Conservation (phyloP, 2,113 vertebrate genomes). For the Prionailurus bengalensis region DNA sequence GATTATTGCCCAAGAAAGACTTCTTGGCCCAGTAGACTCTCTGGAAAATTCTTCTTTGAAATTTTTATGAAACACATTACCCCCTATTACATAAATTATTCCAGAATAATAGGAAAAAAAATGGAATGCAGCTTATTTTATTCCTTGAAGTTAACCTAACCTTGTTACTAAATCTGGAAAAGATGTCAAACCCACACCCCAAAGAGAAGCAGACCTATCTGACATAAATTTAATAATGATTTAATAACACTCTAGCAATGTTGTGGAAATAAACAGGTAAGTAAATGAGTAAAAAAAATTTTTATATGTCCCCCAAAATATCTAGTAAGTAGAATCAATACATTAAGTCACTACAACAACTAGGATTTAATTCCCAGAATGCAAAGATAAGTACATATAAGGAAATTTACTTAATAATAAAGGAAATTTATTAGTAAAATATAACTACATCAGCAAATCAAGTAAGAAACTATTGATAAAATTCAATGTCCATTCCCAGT, state of each 20-base stretch:
- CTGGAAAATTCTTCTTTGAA: slow-evolving; percentile 36
- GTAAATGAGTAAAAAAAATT: background rate
- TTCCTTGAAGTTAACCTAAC: slow-evolving; percentile 46
- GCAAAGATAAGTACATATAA: slow-evolving; percentile 25
- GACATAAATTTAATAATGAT: background rate
- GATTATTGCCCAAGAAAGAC: background rate
- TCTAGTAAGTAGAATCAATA: background rate
- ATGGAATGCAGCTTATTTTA: background rate
- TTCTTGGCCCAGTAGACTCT: background rate
- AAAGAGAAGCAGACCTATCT: background rate
- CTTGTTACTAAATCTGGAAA: slow-evolving; percentile 14
- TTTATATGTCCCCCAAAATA: background rate
- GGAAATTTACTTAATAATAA: background rate
- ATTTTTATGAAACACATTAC: background rate
- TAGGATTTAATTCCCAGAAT: slow-evolving; percentile 32
- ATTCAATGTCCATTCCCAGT: background rate
- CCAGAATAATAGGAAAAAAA: background rate
- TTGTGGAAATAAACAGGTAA: background rate
- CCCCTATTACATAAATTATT: background rate
- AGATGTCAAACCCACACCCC: background rate
- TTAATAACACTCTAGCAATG: slow-evolving; percentile 28
- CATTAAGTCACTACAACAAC: background rate
- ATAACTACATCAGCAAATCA: slow-evolving; percentile 10
- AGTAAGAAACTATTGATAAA: slow-evolving; percentile 34
- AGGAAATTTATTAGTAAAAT: slow-evolving; percentile 35